Conservation (phyloP, 2,113 vertebrate genomes). For the Zosterops borbonicus region DNA sequence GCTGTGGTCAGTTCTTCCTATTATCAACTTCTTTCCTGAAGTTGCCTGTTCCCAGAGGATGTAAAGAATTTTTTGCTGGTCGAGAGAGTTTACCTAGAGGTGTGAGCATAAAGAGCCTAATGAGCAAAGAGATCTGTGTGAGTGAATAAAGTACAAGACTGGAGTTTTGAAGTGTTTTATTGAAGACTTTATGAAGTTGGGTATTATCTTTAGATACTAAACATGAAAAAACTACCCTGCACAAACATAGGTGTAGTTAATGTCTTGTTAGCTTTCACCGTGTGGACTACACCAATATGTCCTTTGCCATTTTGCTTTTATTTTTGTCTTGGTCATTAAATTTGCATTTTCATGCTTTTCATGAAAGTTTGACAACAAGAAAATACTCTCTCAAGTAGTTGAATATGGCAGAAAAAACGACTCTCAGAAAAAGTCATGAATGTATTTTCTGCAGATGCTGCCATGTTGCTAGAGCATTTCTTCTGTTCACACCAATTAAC, state of each 20-base stretch:
- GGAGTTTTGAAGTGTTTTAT: background rate
- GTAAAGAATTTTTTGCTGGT: background rate
- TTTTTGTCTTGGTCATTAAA: background rate
- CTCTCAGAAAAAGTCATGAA: background rate
- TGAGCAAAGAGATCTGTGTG: background rate
- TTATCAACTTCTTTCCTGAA: background rate
- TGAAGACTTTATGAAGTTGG: background rate
- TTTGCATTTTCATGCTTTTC: background rate
- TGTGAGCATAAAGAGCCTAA: background rate
- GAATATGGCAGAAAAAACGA: background rate
- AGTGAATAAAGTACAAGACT: background rate
- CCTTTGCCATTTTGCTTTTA: background rate
- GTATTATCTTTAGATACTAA: background rate
- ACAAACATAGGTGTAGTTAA: background rate
- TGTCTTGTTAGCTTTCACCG: background rate
- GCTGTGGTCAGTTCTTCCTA: background rate
- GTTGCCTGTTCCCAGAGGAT: background rate
- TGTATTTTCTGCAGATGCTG: background rate
- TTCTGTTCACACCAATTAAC: background rate
- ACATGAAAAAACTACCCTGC: background rate
- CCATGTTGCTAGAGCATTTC: background rate
- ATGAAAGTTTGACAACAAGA: background rate
- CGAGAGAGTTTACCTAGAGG: background rate
- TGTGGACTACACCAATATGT: background rate
- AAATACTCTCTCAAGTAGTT: accelerated